These are phyloP conservation scores for Parascotia fuliginaria DNA, from an alignment of 2,888 invertebrate genomes.

Conservation along the genomic window DNA sequence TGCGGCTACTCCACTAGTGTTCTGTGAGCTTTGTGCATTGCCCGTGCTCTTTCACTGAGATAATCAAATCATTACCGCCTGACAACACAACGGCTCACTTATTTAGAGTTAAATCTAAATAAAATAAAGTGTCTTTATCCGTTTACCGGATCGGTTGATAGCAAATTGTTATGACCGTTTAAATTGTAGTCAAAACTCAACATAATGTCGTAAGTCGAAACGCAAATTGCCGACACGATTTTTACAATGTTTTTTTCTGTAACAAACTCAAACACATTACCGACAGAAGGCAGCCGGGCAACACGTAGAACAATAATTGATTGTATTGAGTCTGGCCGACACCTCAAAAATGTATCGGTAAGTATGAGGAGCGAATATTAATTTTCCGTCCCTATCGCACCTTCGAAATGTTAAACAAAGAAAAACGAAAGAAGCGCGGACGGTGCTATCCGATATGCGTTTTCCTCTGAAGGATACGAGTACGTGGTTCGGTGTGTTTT, in stretches of 20 bases:
- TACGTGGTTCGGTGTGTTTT: constrained; percentile 84
- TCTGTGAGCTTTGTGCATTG: constrained; percentile 60
- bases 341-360: constrained; percentile 75
- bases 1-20: constrained; percentile 30
- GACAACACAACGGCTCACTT: constrained; percentile 62
- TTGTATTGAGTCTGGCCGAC: constrained; percentile 77
- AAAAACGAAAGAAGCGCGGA: constrained; percentile 59
- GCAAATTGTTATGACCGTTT: constrained; percentile 58
- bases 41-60: constrained; percentile 68
- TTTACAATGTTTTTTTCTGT: constrained; percentile 62
- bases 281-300: constrained; percentile 75
- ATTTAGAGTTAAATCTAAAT: constrained; percentile 61
- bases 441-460: constrained; percentile 81
- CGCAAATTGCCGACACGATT: constrained; percentile 65
- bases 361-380: constrained; percentile 64
- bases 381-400: constrained; percentile 62
- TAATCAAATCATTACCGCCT: constrained; percentile 77
- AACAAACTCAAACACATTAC: constrained; percentile 67
- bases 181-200: constrained; percentile 43
- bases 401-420: constrained; percentile 21
- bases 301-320: constrained; percentile 83
- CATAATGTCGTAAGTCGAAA: constrained; percentile 46
- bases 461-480: constrained; percentile 83
- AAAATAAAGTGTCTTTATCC: constrained; percentile 40
- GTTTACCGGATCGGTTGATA: constrained; percentile 42